These are phyloP conservation scores for Urocitellus parryii DNA, from an alignment of 2,113 vertebrate genomes.

Conservation along the genomic window DNA sequence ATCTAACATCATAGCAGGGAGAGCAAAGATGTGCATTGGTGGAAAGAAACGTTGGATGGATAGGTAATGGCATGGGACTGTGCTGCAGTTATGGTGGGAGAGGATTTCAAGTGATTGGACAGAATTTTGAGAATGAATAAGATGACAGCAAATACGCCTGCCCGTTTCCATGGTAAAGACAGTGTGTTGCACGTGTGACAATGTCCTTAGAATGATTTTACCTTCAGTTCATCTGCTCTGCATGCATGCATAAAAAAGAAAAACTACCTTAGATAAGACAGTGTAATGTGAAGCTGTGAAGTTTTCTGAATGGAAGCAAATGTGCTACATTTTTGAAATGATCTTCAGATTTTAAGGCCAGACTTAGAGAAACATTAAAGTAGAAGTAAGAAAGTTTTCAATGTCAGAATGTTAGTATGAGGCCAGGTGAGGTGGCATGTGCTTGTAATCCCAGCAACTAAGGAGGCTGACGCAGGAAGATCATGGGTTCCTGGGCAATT, in stretches of 20 bases:
- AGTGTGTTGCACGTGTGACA: neutral
- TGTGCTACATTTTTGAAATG: neutral
- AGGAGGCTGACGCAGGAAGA: no score
- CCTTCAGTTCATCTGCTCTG: neutral
- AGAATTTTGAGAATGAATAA: neutral
- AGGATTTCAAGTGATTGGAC: neutral
- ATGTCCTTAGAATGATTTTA: neutral
- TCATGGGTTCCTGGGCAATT: no score
- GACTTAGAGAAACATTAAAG: neutral
- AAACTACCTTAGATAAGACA: slow-evolving; percentile 13
- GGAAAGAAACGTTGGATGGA: neutral
- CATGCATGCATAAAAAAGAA: neutral
- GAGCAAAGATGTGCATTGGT: neutral
- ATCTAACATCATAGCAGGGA: neutral
- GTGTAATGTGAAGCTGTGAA: neutral
- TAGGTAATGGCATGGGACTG: neutral
- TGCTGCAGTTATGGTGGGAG: neutral
- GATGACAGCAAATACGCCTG: neutral
- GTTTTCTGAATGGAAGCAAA: slow-evolving; percentile 35
- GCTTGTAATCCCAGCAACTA: no score
- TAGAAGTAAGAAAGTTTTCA: neutral
- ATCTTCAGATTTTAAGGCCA: neutral
- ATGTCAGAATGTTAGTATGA: neutral
- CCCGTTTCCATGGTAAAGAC: neutral
- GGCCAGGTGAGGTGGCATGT: no score